These are phyloP conservation scores for Silurus glanis DNA, from an alignment of 2,113 vertebrate species.

Conservation along the genomic window DNA sequence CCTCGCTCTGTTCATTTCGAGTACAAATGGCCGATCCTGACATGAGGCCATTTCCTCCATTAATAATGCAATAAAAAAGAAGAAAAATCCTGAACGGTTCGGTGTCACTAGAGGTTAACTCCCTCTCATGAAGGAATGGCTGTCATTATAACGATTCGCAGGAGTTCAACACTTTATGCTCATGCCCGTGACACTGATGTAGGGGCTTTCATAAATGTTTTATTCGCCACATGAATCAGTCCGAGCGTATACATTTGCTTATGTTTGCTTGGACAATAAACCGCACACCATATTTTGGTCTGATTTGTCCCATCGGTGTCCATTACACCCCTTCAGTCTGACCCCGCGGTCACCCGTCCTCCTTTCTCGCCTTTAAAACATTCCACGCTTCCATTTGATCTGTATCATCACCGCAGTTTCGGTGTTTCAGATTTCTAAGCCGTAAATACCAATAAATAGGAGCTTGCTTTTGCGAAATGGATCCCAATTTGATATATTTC, in stretches of 20 bases:
- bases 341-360: not conserved
- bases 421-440: not conserved
- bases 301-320: not conserved
- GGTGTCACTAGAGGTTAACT: slow-evolving; percentile 45
- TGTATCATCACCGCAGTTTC: not conserved
- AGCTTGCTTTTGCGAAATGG: not conserved
- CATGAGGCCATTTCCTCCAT: slow-evolving; percentile 8
- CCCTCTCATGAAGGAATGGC: not conserved
- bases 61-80: slow-evolving; percentile 17
- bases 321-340: not conserved
- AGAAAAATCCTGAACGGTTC: slow-evolving; percentile 8
- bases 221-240: slow-evolving; percentile 46
- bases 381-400: slow-evolving; percentile 13
- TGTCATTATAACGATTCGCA: slow-evolving; percentile 23
- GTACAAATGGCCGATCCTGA: not conserved
- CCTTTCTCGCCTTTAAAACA: slow-evolving; percentile 33
- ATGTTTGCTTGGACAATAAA: slow-evolving; percentile 1
- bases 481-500: slow-evolving; percentile 42
- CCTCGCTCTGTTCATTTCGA: not conserved
- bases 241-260: slow-evolving; percentile 29
- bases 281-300: slow-evolving; percentile 5
- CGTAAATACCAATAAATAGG: slow-evolving; percentile 26
- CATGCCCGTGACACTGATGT: slow-evolving; percentile 32
- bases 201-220: slow-evolving; percentile 45
- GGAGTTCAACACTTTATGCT: slow-evolving; percentile 39